Percentiles rank a stretch among this genome's conserved stretches.
phyloP scores from a whole-genome alignment of 2,888 invertebrate species.

The Dynastes maya region DNA sequence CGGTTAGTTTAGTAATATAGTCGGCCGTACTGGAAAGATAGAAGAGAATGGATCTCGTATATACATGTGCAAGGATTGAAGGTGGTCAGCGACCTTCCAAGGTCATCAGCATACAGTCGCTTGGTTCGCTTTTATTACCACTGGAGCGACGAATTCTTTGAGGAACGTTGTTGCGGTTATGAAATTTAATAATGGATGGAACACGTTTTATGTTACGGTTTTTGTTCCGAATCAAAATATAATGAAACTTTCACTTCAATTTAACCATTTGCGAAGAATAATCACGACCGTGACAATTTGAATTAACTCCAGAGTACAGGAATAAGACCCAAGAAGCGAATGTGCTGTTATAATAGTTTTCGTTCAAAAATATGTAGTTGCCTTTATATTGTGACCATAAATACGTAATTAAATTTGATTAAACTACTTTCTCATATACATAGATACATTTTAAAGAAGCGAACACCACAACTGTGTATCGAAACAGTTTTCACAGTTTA shows the following conservation, averaged over 20 bases:
- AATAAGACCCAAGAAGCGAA: background rate
- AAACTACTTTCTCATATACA: too few relatives aligned
- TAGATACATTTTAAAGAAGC: too few relatives aligned
- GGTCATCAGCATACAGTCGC: conserved; percentile 7
- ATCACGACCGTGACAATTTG: background rate
- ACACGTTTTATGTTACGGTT: conserved; percentile 3
- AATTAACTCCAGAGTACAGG: background rate
- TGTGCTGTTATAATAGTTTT: too few relatives aligned
- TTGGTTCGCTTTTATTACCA: conserved; percentile 1
- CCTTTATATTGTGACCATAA: too few relatives aligned
- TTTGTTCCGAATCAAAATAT: conserved; percentile 10
- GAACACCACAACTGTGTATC: too few relatives aligned
- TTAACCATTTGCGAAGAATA: background rate
- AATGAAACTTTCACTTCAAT: conserved; percentile 13
- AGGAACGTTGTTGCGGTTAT: conserved; percentile 12
- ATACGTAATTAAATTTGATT: too few relatives aligned
- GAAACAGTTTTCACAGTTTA: too few relatives aligned
- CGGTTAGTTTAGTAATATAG: conserved; percentile 34
- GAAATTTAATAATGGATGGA: conserved; percentile 18
- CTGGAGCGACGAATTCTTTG: conserved; percentile 13
- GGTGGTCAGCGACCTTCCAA: conserved; percentile 39
- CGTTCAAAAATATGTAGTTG: too few relatives aligned
- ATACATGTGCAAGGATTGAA: conserved; percentile 22
- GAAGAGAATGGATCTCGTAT: conserved; percentile 25
- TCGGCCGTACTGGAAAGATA: conserved; percentile 20